Conservation (phyloP, 2,797 vertebrate species). For the Sternarchorhynchus goeldii region DNA sequence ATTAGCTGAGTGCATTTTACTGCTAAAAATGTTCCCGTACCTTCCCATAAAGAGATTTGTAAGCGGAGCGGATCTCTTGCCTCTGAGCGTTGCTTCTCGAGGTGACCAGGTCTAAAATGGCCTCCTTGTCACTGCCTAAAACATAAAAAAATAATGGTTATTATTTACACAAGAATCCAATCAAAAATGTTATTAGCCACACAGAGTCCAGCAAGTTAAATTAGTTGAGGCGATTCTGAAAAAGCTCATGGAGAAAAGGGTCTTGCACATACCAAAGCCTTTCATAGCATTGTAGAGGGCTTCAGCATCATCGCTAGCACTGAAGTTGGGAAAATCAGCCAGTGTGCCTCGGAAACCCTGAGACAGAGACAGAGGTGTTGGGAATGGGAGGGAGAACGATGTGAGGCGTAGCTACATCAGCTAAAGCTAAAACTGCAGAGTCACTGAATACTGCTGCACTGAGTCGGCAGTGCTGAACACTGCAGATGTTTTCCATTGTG, state of each 20-base stretch:
- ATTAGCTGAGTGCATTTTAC: slow-evolving; percentile 2
- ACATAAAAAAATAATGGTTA: background rate
- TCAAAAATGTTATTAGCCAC: background rate
- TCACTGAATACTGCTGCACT: too few relatives aligned
- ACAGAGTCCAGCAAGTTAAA: background rate
- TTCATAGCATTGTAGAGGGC: slow-evolving; percentile 94
- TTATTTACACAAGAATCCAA: too few relatives aligned
- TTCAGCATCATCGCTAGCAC: slow-evolving; percentile 85
- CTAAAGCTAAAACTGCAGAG: too few relatives aligned
- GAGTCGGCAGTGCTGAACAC: background rate
- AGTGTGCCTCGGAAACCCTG: slow-evolving; percentile 89
- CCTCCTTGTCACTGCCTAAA: slow-evolving; percentile 93
- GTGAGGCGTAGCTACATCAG: background rate
- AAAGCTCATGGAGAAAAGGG: background rate
- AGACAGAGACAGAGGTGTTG: slow-evolving; percentile 7
- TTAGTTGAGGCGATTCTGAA: background rate
- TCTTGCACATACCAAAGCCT: slow-evolving; percentile 83
- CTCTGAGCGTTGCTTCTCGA: slow-evolving; percentile 90
- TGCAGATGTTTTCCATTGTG: slow-evolving; percentile 3
- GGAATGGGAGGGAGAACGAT: background rate
- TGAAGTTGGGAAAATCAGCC: slow-evolving; percentile 80
- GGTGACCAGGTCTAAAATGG: slow-evolving; percentile 90
- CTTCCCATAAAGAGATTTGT: slow-evolving; percentile 93
- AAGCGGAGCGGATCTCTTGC: slow-evolving; percentile 83
- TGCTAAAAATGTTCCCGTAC: slow-evolving; percentile 65